Conservation (phyloP, 2,888 invertebrate genomes). For the Eudemis profundana region DNA sequence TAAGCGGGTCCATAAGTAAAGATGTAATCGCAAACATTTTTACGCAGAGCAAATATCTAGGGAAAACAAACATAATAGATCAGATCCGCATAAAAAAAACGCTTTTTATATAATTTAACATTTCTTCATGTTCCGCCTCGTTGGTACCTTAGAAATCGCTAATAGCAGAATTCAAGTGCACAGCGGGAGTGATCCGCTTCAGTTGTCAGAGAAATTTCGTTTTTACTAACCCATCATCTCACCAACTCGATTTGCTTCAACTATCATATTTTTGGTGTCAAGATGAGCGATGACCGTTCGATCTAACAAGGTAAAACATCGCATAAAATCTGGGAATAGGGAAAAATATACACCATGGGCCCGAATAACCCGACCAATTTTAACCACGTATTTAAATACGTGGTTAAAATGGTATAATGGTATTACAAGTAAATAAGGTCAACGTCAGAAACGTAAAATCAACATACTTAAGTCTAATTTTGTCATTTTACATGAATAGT, state of each 20-base stretch:
- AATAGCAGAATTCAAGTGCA: conserved; percentile 27
- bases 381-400: too few species aligned
- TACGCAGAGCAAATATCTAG: neutral
- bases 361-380: too few species aligned
- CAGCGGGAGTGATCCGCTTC: conserved; percentile 36
- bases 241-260: conserved; percentile 4
- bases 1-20: neutral
- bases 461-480: too few species aligned
- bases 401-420: too few species aligned
- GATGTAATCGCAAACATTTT: neutral
- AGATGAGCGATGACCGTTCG: neutral
- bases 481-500: too few species aligned
- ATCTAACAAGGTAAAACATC: neutral
- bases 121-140: conserved; percentile 30
- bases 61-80: neutral
- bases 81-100: neutral
- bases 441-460: too few species aligned
- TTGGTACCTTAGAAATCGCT: conserved; percentile 35
- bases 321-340: too few species aligned
- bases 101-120: conserved; percentile 6
- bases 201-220: conserved; percentile 31
- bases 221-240: conserved; percentile 30
- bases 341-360: too few species aligned
- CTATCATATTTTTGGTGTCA: neutral
- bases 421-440: too few species aligned